Base-by-base conservation (phyloP, 2,888 invertebrate species). In the Apodemia duryi region DNA sequence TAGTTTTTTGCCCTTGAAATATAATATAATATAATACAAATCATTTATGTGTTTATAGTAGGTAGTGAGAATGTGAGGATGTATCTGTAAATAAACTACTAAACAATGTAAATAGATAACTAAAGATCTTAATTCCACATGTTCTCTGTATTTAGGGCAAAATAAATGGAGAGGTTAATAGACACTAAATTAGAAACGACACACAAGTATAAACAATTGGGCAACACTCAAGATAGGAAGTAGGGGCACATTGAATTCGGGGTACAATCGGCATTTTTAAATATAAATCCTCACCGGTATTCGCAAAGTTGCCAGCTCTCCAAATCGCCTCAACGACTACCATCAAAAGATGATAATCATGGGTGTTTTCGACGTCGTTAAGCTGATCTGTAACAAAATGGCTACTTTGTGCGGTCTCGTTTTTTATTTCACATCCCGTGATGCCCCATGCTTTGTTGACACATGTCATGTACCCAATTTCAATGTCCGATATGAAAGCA, bases 331-430 rank as follows among this genome's bases (percentile, higher is more conserved):
- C 86, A 86, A 81, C 78, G 82, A 88, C 83, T 88, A 91, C 85
- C 90, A 91, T 91, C 91, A 91, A 91, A 91, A 91, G 88, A 91
- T 91, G 88, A 91, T 91, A 86, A 91, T 90, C 91, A 91, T 91
- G 73, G 91, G 91, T 85, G 91, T 91, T 91, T 91, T 91, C 88
- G 91, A 91, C 84, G 91, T 91, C 83, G 91, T 86, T 86, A 91
- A 87, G 88, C 88, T 91, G 91, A 91, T 90, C 91, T 91, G 91
- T 81, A 91, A 91, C 91, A 91, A 86, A 91, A 91, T 88, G 78
- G 78, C 86, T 86, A 82, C 83, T 81, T 89, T 91, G 84, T 90
- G 91, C 91, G 90, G 87, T 88, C 86, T 85, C 80, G 68, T 80
- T 82, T 82, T 78, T 75, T 78, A 76, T 75, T 74, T 78, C 76